These are phyloP conservation scores for Pollenia griseotomentosa DNA, from an alignment of 2,888 invertebrate genomes.

Conservation along the genomic window DNA sequence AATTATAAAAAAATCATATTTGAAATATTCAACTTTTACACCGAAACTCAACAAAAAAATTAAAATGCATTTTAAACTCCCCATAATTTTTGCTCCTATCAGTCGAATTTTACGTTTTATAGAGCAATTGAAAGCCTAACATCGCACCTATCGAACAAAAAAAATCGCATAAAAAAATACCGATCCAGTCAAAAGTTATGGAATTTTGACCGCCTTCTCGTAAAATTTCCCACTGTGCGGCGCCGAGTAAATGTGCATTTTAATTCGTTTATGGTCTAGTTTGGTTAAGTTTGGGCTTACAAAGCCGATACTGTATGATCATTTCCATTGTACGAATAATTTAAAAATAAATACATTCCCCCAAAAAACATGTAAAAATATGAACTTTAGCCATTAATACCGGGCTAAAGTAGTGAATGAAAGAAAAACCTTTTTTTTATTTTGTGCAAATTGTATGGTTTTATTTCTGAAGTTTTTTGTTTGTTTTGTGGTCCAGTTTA, in stretches of 20 bases:
- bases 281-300: conserved; percentile 29
- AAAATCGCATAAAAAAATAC: too few relatives aligned
- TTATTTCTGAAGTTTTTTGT: conserved; percentile 22
- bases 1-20: too few relatives aligned
- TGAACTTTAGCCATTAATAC: conserved; percentile 29
- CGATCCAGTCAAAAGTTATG: too few relatives aligned
- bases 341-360: conserved; percentile 21
- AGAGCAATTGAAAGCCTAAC: too few relatives aligned
- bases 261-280: conserved; percentile 43
- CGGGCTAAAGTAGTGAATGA: conserved; percentile 40
- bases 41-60: too few relatives aligned
- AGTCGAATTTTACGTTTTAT: too few relatives aligned
- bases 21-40: too few relatives aligned
- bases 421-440: conserved; percentile 54
- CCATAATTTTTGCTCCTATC: too few relatives aligned
- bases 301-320: conserved; percentile 43
- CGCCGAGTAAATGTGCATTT: conserved; percentile 57
- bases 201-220: too few relatives aligned
- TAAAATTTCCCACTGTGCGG: too few relatives aligned
- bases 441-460: conserved; percentile 53
- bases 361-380: conserved; percentile 21
- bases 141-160: too few relatives aligned
- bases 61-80: too few relatives aligned
- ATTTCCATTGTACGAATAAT: conserved; percentile 48
- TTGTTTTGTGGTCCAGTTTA: conserved; percentile 66